Evolutionary conservation across 2,113 vertebrate species (phyloP).

Genomic region (Plotosus lineatus): DNA sequence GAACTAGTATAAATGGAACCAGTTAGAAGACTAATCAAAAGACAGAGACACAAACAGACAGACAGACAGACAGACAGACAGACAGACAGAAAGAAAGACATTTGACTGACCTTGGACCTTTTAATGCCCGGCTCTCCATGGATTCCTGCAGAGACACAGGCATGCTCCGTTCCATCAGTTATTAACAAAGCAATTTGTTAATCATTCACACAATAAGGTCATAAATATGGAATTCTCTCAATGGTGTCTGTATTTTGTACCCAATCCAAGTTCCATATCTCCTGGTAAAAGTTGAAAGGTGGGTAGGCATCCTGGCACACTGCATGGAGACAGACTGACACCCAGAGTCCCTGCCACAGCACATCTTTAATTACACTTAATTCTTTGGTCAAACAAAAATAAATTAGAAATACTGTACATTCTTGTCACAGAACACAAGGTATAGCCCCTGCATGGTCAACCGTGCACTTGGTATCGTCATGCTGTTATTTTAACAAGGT

Average conservation of each 20-base stretch:
- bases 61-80: not conserved
- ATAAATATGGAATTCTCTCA: not conserved
- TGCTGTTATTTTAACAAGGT: too few relatives aligned
- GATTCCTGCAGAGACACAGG: slow-evolving; percentile 77
- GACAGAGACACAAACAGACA: not conserved
- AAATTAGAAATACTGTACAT: too few relatives aligned
- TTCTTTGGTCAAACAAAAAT: not conserved
- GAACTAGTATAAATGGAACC: not conserved
- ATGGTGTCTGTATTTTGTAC: slow-evolving; percentile 59
- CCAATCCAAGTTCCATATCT: slow-evolving; percentile 90
- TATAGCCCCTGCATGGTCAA: too few relatives aligned
- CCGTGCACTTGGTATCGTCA: too few relatives aligned
- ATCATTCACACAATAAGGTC: slow-evolving; percentile 13
- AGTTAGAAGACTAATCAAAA: not conserved
- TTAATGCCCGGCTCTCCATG: slow-evolving; percentile 90
- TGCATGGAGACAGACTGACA: slow-evolving; percentile 89
- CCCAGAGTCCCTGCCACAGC: slow-evolving; percentile 82
- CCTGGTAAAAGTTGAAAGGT: slow-evolving; percentile 83
- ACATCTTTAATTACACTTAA: not conserved
- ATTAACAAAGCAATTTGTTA: not conserved
- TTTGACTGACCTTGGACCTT: slow-evolving; percentile 81
- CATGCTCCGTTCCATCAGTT: not conserved
- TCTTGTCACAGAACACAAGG: too few relatives aligned
- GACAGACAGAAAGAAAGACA: not conserved
- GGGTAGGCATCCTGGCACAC: slow-evolving; percentile 84